Evolutionary conservation across 2,113 vertebrate species (phyloP), one percentile per base, ranked within the genome.

Genomic region (Camelus bactrianus): DNA sequence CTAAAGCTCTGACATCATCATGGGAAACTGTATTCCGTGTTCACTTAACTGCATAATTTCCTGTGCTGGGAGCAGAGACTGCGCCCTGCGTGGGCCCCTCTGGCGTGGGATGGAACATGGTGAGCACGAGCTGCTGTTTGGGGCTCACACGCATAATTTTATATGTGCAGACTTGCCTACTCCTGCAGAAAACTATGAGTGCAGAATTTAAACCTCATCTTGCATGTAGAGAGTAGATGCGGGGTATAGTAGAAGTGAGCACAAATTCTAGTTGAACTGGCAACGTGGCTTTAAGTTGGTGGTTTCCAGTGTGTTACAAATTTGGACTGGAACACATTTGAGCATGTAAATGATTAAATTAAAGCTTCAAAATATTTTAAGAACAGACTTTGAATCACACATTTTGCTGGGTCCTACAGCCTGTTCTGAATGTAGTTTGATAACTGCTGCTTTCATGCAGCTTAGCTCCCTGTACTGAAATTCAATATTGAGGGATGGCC

Each of bases 341-440:
- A 83, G 20, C 69, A 26, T 16, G 54, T 48, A 72, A 3, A 9
- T 52, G 86, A 72, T 58, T 77, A 94, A 89, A 79, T 38, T 77
- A 54, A 12, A 89, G 48, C 48, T 77, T 91, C 80, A 93, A 91
- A 58, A 54, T 81, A 56, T n/a, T 93, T 95, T 84, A 42, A 92
- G 86, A 52, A 64, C 38, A 77, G 6, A 76, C 35, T 92, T 81
- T 88, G 19, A 90, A 13, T 72, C 80, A 54, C 64, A 62, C 17
- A 15, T 67, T 19, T 54, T 5, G 2, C 12, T 91, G 28, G 32
- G 5, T 28, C 17, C 17, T 42, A 50, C 42, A 52, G n/a, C 30
- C 26, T 84, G 90, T 88, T 82, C 32, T 72, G 32, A 89, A 46
- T 75, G 24, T 38, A 84, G 8, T 80, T 84, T 48, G 35, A 58